Conservation (phyloP, 2,113 vertebrate species). For the Onychostoma macrolepis region DNA sequence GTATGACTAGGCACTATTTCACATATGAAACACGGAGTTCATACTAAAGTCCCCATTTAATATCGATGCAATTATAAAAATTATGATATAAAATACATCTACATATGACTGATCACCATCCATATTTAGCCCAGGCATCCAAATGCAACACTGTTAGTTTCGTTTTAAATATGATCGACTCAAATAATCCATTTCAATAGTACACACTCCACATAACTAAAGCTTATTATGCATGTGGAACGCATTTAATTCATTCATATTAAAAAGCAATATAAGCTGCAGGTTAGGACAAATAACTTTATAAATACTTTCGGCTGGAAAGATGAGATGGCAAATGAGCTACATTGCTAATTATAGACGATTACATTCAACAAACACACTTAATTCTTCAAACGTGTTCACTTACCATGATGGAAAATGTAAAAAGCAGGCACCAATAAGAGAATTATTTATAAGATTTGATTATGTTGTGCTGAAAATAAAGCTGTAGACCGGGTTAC, state of each 20-base stretch:
- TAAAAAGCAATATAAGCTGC: neutral
- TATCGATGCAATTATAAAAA: neutral
- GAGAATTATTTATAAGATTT: neutral
- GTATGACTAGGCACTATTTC: neutral
- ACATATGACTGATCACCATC: neutral
- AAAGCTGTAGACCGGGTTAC: neutral
- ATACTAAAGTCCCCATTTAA: neutral
- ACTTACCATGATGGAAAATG: constrained; percentile 45
- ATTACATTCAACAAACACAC: neutral
- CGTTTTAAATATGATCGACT: neutral
- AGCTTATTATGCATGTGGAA: too few relatives aligned
- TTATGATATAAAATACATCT: neutral
- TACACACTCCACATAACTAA: neutral
- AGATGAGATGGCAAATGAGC: constrained; percentile 6
- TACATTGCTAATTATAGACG: constrained; percentile 8
- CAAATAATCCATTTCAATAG: neutral
- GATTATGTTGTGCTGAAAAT: neutral
- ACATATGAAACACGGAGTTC: neutral
- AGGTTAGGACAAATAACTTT: neutral
- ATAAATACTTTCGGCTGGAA: neutral
- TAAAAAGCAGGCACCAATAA: neutral
- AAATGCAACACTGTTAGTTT: constrained; percentile 13
- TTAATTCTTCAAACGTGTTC: neutral
- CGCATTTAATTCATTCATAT: neutral
- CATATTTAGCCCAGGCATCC: neutral